Evolutionary conservation across 2,797 vertebrate genomes (phyloP).

Genomic region (Antrozous pallidus): DNA sequence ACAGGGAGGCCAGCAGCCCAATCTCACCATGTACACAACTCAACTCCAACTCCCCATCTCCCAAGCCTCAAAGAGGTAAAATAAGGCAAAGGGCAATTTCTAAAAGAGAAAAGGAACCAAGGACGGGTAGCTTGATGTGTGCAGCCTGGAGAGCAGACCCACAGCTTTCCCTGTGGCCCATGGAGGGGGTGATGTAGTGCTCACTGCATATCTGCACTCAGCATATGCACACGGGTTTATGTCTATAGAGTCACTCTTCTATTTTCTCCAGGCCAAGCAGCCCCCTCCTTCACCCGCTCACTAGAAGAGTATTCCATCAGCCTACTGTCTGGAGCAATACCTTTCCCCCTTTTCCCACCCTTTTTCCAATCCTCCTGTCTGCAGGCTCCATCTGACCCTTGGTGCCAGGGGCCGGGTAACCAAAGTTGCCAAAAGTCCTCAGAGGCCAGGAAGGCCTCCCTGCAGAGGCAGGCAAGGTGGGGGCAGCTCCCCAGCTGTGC

Average conservation of each 20-base stretch:
- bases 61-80: neutral
- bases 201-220: neutral
- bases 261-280: neutral
- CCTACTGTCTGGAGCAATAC: neutral
- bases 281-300: neutral
- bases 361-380: neutral
- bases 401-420: neutral
- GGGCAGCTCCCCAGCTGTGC: neutral
- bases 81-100: neutral
- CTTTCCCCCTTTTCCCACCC: neutral
- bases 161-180: neutral
- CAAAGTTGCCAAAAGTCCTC: constrained; percentile 46
- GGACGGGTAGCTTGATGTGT: neutral
- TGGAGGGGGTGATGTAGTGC: neutral
- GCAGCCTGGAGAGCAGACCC: neutral
- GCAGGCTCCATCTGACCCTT: neutral
- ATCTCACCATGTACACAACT: neutral
- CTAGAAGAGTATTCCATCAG: neutral
- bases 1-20: neutral
- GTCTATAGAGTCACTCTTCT: neutral
- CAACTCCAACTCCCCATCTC: neutral
- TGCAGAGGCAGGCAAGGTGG: neutral
- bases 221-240: fast-evolving
- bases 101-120: neutral
- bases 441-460: neutral